Base-by-base conservation (phyloP, 1,140 invertebrate genomes). In the Lithobius niger region DNA sequence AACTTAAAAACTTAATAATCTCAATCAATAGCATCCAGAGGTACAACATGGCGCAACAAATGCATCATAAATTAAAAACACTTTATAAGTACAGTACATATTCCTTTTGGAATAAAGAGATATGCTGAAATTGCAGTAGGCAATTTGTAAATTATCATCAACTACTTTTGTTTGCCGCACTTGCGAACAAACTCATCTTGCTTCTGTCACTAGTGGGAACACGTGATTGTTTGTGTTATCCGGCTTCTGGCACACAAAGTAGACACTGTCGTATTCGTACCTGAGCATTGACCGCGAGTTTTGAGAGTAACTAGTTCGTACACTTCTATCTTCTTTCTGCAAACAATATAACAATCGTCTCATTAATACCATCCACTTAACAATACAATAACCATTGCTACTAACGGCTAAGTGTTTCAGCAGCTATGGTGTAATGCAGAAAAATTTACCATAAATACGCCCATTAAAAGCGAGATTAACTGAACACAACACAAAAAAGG, bases 211-310 rank as follows among this genome's bases (percentile, higher is more conserved):
- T n/a, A n/a, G n/a, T n/a, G n/a, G n/a, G n/a, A n/a, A n/a, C n/a
- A n/a, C n/a, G n/a, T n/a, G 51, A 60, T 50, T 28, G 15, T 43
- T 28, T 27, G 25, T 2, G 10, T 49, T 31, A 44, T 40, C 16
- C 19, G 83, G 82, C 68, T 93, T 93, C 58, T 78, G 74, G 64
- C 86, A 89, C 2, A 90, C 83, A 65, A 95, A 89, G 70, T 88
- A 94, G 1, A 92, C 85, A 59, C 88, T 92, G 62, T 84, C 79
- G 64, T 95, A 95, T 61, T 86, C 80, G 64, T 90, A 88, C 55
- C 85, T 82, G 61, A 95, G 74, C 93, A 98, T 97, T n/a, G 90
- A 94, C 40, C 81, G 77, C 0, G 83, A 79, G 69, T 96, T 97
- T 69, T 94, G 89, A 21, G 88, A 86, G 67, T 97, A 98, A 59